A percentile compares a stretch with the other conserved stretches of the same genome.
These are phyloP conservation scores for Sinocyclocheilus maitianheensis DNA, from an alignment of 2,113 vertebrate genomes.

Conservation along the genomic window DNA sequence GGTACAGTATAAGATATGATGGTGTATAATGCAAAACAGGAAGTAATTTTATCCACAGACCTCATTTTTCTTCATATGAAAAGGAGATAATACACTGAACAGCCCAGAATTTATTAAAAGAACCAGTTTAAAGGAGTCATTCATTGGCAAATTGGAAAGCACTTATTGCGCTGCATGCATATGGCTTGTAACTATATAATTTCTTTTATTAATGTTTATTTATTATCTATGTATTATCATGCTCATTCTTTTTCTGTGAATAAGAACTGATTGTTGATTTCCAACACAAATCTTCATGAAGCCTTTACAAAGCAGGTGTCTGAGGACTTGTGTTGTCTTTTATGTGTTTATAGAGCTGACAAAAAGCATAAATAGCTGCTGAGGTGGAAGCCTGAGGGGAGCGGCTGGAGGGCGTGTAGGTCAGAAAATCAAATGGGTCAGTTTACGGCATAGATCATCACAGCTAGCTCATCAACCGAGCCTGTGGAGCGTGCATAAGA, in stretches of 20 bases:
- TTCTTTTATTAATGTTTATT: not conserved
- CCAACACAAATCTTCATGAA: not conserved
- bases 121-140: not conserved
- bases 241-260: not conserved
- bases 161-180: not conserved
- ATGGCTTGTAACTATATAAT: not conserved
- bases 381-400: constrained; percentile 58
- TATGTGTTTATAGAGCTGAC: constrained; percentile 66
- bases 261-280: not conserved
- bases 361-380: constrained; percentile 64
- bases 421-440: constrained; percentile 89
- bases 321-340: constrained; percentile 48
- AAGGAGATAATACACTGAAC: not conserved
- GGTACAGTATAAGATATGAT: not conserved
- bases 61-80: not conserved
- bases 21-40: not conserved
- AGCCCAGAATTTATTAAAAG: not conserved
- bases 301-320: not conserved
- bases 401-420: constrained; percentile 69
- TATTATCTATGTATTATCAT: not conserved
- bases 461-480: constrained; percentile 83
- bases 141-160: not conserved
- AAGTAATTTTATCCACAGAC: not conserved
- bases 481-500: constrained; percentile 77
- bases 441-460: constrained; percentile 89